These are phyloP conservation scores for Parotia lawesii DNA, from an alignment of 2,113 vertebrate species.

Conservation along the genomic window DNA sequence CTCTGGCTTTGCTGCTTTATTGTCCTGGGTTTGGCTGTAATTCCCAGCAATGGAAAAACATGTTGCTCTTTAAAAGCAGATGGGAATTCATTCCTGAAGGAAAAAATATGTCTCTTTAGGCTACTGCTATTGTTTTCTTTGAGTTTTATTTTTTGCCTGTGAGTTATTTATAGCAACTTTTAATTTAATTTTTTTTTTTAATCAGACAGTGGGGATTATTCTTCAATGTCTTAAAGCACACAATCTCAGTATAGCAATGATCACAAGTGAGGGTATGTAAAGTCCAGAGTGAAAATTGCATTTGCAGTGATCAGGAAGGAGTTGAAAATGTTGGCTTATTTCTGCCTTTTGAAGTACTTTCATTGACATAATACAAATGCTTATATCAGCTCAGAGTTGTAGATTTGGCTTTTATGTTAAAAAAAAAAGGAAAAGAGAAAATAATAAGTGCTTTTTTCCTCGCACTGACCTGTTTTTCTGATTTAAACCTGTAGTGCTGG, in stretches of 20 bases:
- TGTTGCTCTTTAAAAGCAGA: conserved; percentile 66
- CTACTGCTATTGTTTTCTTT: conserved; percentile 62
- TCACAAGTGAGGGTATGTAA: background rate
- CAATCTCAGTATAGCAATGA: background rate
- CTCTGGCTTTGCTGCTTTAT: conserved; percentile 14
- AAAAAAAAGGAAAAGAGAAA: background rate
- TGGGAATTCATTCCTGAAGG: conserved; percentile 60
- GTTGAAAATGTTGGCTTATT: background rate
- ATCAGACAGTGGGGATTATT: background rate
- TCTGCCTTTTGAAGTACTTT: background rate
- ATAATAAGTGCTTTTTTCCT: background rate
- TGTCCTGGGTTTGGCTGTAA: conserved; percentile 42
- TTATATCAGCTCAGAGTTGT: background rate
- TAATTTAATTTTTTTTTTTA: background rate
- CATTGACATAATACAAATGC: background rate
- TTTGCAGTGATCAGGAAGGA: background rate
- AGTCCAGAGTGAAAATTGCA: background rate
- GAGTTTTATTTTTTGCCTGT: conserved; percentile 62
- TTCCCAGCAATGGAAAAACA: conserved; percentile 58
- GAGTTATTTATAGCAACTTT: conserved; percentile 65
- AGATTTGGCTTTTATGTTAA: background rate
- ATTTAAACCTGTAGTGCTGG: background rate
- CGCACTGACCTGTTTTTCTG: background rate
- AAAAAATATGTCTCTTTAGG: conserved; percentile 59
- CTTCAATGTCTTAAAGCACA: background rate